Conservation (phyloP, 2,797 vertebrate genomes). For the Alcedo quadribrachys region DNA sequence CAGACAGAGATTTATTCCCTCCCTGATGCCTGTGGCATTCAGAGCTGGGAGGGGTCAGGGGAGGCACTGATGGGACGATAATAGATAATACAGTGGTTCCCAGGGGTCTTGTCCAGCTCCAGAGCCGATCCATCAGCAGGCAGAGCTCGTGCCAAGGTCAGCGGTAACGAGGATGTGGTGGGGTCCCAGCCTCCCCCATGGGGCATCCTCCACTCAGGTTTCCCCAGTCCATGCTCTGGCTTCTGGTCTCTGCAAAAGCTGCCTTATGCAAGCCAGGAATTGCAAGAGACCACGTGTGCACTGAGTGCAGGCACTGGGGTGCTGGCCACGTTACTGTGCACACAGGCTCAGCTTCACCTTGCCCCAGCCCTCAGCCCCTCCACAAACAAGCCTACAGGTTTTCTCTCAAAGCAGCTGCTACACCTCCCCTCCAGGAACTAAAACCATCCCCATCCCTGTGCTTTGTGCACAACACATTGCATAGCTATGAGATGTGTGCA, state of each 20-base stretch:
- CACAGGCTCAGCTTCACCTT: background rate
- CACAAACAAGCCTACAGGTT: background rate
- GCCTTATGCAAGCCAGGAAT: background rate
- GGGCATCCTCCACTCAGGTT: slow-evolving; percentile 58
- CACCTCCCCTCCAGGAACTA: background rate
- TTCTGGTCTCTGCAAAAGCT: slow-evolving; percentile 36
- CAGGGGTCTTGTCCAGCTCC: slow-evolving; percentile 89
- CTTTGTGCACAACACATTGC: background rate
- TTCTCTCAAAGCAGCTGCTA: background rate
- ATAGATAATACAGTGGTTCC: slow-evolving; percentile 92
- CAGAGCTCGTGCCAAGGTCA: slow-evolving; percentile 92
- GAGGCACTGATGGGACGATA: slow-evolving; percentile 88
- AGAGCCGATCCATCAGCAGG: slow-evolving; percentile 94
- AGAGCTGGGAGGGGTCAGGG: slow-evolving; percentile 69
- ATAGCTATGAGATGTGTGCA: background rate
- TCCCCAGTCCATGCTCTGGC: background rate
- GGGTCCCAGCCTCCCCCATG: slow-evolving; percentile 79
- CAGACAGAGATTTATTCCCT: slow-evolving; percentile 96
- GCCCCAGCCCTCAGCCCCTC: background rate
- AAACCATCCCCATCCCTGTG: background rate
- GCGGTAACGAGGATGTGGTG: slow-evolving; percentile 93
- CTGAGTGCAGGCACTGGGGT: background rate
- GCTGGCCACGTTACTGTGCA: accelerated
- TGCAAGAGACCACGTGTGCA: background rate
- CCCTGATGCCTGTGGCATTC: slow-evolving; percentile 69